Base-by-base conservation (phyloP, 2,113 vertebrate species). In the Columba livia region DNA sequence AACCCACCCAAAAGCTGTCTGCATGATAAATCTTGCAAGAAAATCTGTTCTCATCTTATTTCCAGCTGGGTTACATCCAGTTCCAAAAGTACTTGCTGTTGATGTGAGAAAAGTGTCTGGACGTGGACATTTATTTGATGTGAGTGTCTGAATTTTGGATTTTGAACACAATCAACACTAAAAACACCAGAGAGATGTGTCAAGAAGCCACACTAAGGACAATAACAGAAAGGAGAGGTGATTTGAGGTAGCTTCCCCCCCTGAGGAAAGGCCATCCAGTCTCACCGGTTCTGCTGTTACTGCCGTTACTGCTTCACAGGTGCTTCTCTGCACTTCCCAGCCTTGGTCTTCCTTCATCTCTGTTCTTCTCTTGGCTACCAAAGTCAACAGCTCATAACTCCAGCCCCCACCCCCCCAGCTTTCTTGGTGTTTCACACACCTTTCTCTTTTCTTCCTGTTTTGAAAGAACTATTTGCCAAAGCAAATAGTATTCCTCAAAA, bases 31-130 rank as follows among this genome's bases (percentile, higher is more conserved):
- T 70, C 79, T 81, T 79, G 72, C 82, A 93, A 95, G 92, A 93
- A 95, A 95, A 86, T 94, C 79, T 95, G 82, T 85, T 90, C 88
- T 88, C 72, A 14, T 95, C 79, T 71, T 86, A 53, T 60, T 88
- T 96, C 85, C 90, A 90, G 82, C 88, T 93, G 85, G 94, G 53
- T 25, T 86, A 50, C 31, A 86, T 93, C 53, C 93, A 86, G 36
- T 67, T 94, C 44, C 70, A 79, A 88, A 95, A 90, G 61, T 44
- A 80, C 72, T 93, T 83, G 80, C 60, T 88, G 62, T 83, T 78
- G 64, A 57, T 74, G 64, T 69, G 58, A 77, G 74, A 96, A 85
- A 91, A 93, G 42, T 78, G n/a, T 78, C 82, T 74, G 31, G n/a
- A 53, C 69, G 29, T 0, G 7, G 75, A 64, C 54, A 51, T 70